A percentile compares a stretch with the other conserved stretches of the same genome.
Evolutionary conservation across 92 coral and sea anemone species (phyloP).

Genomic region (Umimayanthus chanpuru): DNA sequence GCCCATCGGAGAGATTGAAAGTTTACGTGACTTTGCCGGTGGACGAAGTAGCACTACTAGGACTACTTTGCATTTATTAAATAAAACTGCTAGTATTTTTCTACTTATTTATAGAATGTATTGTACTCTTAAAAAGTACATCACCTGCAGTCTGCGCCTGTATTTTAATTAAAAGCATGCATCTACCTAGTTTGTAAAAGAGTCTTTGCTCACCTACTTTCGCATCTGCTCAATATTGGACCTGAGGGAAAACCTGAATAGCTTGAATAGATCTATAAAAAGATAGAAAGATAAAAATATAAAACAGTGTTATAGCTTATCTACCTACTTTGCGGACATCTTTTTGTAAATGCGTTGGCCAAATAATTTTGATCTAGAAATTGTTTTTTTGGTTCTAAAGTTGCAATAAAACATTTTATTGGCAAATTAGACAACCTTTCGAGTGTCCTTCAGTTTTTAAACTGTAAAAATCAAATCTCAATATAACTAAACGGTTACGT

Average conservation of each 20-base stretch:
- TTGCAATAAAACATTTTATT: neutral
- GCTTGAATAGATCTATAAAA: neutral
- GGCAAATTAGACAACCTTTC: neutral
- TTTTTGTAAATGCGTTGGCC: neutral
- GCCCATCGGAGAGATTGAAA: neutral
- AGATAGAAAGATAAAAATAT: neutral
- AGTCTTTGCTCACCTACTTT: neutral
- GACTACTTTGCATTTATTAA: too few species aligned
- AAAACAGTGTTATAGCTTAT: neutral
- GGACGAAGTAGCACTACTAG: neutral
- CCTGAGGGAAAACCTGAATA: slow-evolving; percentile 1
- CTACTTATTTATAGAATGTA: too few species aligned
- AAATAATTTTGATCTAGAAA: neutral
- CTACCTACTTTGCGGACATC: neutral
- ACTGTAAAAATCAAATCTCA: too few species aligned
- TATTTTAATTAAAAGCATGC: too few species aligned
- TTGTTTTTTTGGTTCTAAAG: neutral
- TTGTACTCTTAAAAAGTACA: neutral
- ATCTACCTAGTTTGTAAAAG: neutral
- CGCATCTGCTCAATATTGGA: neutral
- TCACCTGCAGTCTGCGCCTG: neutral
- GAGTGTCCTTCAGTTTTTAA: neutral
- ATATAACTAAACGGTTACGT: too few species aligned
- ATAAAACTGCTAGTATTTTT: neutral
- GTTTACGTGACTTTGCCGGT: slow-evolving; percentile 23